Conservation (phyloP, 2,113 vertebrate species). For the Chaenocephalus aceratus region DNA sequence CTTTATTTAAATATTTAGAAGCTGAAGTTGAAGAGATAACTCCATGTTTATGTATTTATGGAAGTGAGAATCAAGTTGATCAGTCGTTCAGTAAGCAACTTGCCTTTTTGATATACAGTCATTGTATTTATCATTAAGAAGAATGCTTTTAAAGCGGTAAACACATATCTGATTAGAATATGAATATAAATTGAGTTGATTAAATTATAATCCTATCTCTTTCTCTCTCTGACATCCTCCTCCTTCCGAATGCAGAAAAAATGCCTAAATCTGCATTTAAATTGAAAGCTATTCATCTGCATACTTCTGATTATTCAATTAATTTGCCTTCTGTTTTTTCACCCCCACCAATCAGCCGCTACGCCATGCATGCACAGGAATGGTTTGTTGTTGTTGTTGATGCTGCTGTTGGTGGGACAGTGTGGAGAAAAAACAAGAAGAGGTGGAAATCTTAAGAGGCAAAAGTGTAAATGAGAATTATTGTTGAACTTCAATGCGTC, state of each 20-base stretch:
- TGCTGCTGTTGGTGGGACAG: background rate
- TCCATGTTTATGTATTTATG: conserved; percentile 62
- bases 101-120: conserved; percentile 9
- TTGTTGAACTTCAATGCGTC: background rate
- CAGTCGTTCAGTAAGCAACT: conserved; percentile 17
- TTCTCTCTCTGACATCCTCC: conserved; percentile 20
- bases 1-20: background rate
- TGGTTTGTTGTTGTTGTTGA: background rate
- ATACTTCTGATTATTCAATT: conserved; percentile 81
- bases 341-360: conserved; percentile 46
- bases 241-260: conserved; percentile 60
- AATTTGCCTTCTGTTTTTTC: conserved; percentile 56
- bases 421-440: background rate
- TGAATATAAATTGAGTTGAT: conserved; percentile 45
- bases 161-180: conserved; percentile 66
- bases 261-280: conserved; percentile 85
- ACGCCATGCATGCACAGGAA: conserved; percentile 1
- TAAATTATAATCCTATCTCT: conserved; percentile 31
- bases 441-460: background rate
- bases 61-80: conserved; percentile 39
- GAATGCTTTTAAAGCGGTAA: conserved; percentile 39
- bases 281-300: conserved; percentile 79
- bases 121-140: conserved; percentile 24
- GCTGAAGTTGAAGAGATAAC: background rate
- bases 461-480: conserved; percentile 10